A percentile compares a stretch with the other conserved stretches of the same genome.
Conservation (phyloP, 2,797 vertebrate genomes). For the Rachycentron canadum region DNA sequence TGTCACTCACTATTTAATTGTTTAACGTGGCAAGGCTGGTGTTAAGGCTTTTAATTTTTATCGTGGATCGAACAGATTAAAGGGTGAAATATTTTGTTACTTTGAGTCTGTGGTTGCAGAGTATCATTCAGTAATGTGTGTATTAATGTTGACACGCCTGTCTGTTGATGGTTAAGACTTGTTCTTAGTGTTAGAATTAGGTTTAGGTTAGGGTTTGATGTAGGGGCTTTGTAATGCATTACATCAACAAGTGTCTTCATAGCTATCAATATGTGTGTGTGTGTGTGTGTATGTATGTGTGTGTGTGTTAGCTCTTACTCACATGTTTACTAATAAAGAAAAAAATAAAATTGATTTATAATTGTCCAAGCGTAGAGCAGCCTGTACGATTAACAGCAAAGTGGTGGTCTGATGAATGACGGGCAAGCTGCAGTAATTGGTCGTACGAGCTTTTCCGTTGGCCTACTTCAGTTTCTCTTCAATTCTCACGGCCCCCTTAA, state of each 20-base stretch:
- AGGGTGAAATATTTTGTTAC: neutral
- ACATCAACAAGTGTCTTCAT: no score
- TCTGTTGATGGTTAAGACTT: no score
- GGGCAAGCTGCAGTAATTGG: conserved; percentile 51
- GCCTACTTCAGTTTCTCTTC: conserved; percentile 59
- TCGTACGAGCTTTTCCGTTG: conserved; percentile 52
- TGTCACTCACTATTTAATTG: neutral
- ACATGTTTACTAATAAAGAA: neutral
- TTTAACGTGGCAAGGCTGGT: neutral
- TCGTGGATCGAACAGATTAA: neutral
- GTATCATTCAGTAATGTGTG: neutral
- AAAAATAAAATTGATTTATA: conserved; percentile 19
- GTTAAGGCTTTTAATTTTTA: neutral
- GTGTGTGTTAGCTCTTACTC: neutral
- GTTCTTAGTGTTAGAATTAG: no score
- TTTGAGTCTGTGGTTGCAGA: neutral
- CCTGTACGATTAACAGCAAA: conserved; percentile 48
- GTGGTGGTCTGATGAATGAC: conserved; percentile 55
- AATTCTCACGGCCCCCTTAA: conserved; percentile 60
- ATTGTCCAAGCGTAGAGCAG: conserved; percentile 29
- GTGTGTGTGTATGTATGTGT: neutral
- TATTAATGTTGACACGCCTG: neutral
- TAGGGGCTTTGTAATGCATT: no score
- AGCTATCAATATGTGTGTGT: no score
- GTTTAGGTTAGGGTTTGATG: no score